Base-by-base conservation (phyloP, 2,888 invertebrate genomes). In the Kryphioiulus occultus region DNA sequence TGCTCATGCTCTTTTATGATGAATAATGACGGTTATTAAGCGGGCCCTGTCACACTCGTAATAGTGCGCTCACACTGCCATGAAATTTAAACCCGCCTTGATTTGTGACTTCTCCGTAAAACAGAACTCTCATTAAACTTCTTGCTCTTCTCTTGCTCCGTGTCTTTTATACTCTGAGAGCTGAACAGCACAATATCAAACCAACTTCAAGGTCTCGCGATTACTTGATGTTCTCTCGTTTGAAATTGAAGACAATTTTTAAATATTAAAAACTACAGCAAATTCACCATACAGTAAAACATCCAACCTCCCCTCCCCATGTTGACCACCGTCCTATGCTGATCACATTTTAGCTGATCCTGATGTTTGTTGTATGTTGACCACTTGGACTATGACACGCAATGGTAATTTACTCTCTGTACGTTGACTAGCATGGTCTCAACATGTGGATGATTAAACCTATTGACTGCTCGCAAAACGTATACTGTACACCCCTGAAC, bases 21-120 rank as follows among this genome's bases (percentile, higher is more conserved):
- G 53, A 53, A 53, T 53, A 53, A 53, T 53, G 53, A 53, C 53
- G 53, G 53, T 53, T 53, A 53, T 53, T 53, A 53, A 53, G 53
- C 53, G n/a, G 19, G 53, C 53, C 53, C 53, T 53, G 53, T 53
- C 53, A 53, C 19, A 53, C 17, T 53, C 53, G 53, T 53, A 53
- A 53, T 53, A 53, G 53, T 53, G n/a, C n/a, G 53, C n/a, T 53
- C 53, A 53, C 53, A 53, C 19, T 53, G 53, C 19, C 53, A 53
- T 53, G 53, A 53, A 53, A 53, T 53, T 53, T 53, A 53, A 53
- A 53, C 53, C 53, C 53, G 53, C 19, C 53, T 53, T 53, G 53
- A 53, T 53, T 53, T 53, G 53, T 53, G 53, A 53, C 53, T 53
- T 53, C 53, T 53, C n/a, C 53, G 53, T n/a, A 17, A 53, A 53